Percentiles rank a stretch among this genome's conserved stretches.
Conservation (phyloP, 2,888 invertebrate genomes). For the Ptychoptera albimana region DNA sequence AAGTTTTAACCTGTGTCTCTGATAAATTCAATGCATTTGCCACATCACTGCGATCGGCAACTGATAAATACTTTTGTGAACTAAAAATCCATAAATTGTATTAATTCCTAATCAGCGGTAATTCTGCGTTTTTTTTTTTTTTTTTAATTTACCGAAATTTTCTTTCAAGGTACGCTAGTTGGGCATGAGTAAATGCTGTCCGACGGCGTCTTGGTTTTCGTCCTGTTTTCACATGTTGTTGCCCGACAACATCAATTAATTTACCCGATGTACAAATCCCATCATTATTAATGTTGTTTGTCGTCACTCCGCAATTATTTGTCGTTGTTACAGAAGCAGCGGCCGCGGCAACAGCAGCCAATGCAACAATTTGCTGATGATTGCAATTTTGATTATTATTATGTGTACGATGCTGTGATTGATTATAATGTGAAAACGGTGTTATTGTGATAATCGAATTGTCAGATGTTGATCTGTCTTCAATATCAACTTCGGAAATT, state of each 20-base stretch:
- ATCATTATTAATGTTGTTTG: neutral
- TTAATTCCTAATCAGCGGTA: neutral
- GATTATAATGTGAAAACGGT: slow-evolving; percentile 6
- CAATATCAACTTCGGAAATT: slow-evolving; percentile 26
- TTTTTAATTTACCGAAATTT: slow-evolving; percentile 43
- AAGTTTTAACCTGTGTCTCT: slow-evolving; percentile 91
- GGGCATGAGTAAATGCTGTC: slow-evolving; percentile 88
- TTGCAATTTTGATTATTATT: slow-evolving; percentile 8
- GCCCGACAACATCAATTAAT: no score
- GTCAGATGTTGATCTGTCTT: slow-evolving; percentile 29
- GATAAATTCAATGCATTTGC: slow-evolving; percentile 78
- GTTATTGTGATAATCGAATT: slow-evolving; percentile 14
- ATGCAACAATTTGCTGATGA: neutral
- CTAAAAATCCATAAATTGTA: slow-evolving; percentile 24
- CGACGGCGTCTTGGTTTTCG: slow-evolving; percentile 70
- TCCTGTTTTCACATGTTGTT: slow-evolving; percentile 32
- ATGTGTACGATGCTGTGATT: slow-evolving; percentile 4
- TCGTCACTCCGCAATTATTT: neutral
- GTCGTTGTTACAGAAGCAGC: neutral
- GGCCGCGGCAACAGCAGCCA: neutral
- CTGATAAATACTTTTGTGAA: slow-evolving; percentile 85
- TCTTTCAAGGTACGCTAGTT: slow-evolving; percentile 77
- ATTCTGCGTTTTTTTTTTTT: neutral
- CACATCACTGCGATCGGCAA: slow-evolving; percentile 84
- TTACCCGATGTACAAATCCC: neutral